Conservation (phyloP, 2,113 vertebrate genomes). For the Cariama cristata region DNA sequence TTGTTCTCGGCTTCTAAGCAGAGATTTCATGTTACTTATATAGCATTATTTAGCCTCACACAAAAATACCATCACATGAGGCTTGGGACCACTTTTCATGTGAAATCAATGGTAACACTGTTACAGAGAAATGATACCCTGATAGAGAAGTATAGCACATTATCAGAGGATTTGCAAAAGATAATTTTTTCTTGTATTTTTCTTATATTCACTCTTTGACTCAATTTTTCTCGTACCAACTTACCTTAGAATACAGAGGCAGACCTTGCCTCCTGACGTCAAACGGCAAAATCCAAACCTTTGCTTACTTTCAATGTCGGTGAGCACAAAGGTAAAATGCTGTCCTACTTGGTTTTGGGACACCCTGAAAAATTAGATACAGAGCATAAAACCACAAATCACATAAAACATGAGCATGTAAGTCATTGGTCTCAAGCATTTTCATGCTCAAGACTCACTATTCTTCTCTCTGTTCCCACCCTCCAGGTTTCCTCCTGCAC, state of each 20-base stretch:
- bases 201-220: constrained; percentile 69
- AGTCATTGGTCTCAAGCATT: neutral
- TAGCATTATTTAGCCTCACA: neutral
- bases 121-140: neutral
- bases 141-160: neutral
- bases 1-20: neutral
- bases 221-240: neutral
- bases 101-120: neutral
- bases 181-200: neutral
- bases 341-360: constrained; percentile 94
- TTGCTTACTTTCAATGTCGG: constrained; percentile 96
- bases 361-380: constrained; percentile 77
- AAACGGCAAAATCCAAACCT: constrained; percentile 97
- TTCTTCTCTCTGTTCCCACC: neutral
- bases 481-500: neutral
- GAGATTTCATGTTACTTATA: neutral
- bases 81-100: neutral
- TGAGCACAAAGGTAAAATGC: constrained; percentile 98
- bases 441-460: neutral
- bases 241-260: constrained; percentile 96
- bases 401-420: neutral
- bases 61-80: neutral
- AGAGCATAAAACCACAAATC: neutral
- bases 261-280: constrained; percentile 89
- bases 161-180: neutral